Evolutionary conservation across 2,888 invertebrate species (phyloP), one percentile per base, ranked within the genome.

Genomic region (Volucella bombylans): DNA sequence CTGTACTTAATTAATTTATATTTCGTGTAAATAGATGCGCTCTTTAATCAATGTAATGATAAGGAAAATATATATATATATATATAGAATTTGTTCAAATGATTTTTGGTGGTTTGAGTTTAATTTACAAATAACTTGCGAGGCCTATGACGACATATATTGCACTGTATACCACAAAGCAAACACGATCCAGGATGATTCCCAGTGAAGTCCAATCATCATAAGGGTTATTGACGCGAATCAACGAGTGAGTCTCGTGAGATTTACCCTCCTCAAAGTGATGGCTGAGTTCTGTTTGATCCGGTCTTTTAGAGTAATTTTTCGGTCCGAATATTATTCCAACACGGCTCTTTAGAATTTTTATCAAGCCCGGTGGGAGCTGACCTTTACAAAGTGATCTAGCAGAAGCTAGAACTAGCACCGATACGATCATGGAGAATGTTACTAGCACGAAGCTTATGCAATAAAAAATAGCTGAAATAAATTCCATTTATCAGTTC

Each of bases 391-490:
- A 82, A 8, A 73, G 67, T 0, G 89, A 87, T 52, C 87, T 86
- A 0, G 87, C 87, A 11, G 86, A 87, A 62, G 86, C 87, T 78
- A 93, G 89, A 9, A 93, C 93, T 54, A 92, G 87, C n/a, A 93
- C 92, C 0, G 93, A 92, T 47, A 93, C 88, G 12, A 93, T 87
- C 74, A 93, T 89, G 1, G 93, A 93, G 15, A 93, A 87, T 14
- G 88, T 92, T n/a, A 93, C 92, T 88, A 94, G 89, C 77, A 93
- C 91, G 57, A 94, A 90, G 73, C 93, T 92, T 81, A 91, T 91
- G 45, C 92, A 92, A 89, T 93, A 93, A 87, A 93, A 93, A 71
- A 92, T 89, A 15, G 93, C 94, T 94, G 89, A 1, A 90, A 92
- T 87, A 65, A 73, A 76, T 82, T 59, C n/a, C n/a, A n/a, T 61